Evolutionary conservation across 2,113 vertebrate species (phyloP).

Genomic region (Antigone vipio): DNA sequence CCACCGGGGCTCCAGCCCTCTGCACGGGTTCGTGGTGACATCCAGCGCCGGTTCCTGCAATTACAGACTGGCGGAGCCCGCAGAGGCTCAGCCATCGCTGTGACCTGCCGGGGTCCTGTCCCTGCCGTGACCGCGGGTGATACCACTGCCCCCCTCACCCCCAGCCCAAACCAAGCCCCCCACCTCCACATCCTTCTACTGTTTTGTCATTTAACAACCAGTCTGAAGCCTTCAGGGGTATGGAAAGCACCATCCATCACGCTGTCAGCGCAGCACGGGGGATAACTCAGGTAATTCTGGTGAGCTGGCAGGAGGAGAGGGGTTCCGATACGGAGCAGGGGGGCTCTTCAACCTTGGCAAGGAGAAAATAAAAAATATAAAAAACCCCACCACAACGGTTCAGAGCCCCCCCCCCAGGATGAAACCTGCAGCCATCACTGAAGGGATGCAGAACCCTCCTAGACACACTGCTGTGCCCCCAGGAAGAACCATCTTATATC

Average conservation of each 20-base stretch:
- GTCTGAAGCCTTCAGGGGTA: neutral
- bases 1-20: neutral
- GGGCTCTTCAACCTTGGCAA: too few species aligned
- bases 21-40: neutral
- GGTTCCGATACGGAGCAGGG: neutral
- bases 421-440: neutral
- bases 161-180: neutral
- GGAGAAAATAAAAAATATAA: neutral
- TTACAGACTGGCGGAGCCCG: neutral
- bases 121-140: fast-evolving
- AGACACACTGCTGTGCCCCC: neutral
- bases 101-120: fast-evolving
- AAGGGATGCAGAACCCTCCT: neutral
- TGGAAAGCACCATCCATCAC: fast-evolving
- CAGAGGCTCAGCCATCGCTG: too few species aligned
- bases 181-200: fast-evolving
- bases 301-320: neutral
- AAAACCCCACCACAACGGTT: too few species aligned
- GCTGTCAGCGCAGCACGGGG: fast-evolving
- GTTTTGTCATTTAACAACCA: neutral
- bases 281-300: fast-evolving
- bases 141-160: fast-evolving
- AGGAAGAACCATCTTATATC: neutral
- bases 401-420: fast-evolving
- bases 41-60: neutral